Base-by-base conservation (phyloP, 1,140 invertebrate species). In the Pogonognathellus flavescens region DNA sequence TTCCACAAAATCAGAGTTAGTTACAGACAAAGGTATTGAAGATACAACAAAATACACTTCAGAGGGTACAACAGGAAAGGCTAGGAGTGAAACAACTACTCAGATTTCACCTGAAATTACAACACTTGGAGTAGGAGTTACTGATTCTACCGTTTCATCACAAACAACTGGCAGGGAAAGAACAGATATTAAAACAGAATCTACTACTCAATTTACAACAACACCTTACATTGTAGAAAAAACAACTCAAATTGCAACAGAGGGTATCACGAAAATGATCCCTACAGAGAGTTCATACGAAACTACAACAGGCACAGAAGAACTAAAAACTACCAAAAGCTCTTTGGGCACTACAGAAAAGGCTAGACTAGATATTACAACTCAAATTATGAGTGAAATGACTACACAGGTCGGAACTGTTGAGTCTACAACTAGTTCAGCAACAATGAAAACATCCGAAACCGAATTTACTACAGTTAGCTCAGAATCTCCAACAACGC, bases 211-310 rank as follows among this genome's bases (percentile, higher is more conserved):
- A 3, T 31, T 13, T 20, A 53, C 55, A 5, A 60, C 66, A 53
- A 70, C 13, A 18, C 49, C 18, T 25, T 59, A 57, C 53, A 57
- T n/a, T n/a, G n/a, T 6, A 22, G 82, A 20, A 20, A 80, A 85
- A 72, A 80, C 66, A 55, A 83, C 72, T n/a, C n/a, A n/a, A n/a
- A n/a, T n/a, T n/a, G n/a, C 18, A 52, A 18, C 20, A 57, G 84
- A n/a, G 25, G 49, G 57, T 81, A 52, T 53, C 3, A 53, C n/a
- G 18, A 76, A 82, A 22, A 22, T 81, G 7, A 2, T 18, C 0
- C 1, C 80, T 55, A 55, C 80, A 3, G 49, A 31, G 18, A 25
- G 14, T 62, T 20, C 22, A 11, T 3, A 11, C 2, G 55, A 41
- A n/a, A 4, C 5, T 62, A 57, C 53, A 55, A 57, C 22, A 31